phyloP scores from a whole-genome alignment of 2,888 invertebrate species.

The Oxystoma pomonae region DNA sequence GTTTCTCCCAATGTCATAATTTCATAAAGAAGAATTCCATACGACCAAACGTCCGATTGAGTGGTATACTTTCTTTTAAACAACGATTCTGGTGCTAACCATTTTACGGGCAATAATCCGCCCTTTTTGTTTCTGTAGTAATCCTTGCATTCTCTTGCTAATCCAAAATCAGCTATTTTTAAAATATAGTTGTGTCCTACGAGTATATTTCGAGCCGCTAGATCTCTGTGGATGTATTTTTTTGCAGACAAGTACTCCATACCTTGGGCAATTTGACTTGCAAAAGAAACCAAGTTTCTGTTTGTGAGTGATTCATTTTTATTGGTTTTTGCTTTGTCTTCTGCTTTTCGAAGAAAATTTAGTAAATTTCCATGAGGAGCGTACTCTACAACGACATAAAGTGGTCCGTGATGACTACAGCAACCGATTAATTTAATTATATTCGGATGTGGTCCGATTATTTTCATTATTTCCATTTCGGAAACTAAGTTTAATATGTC shows the following conservation, averaged over 20 bases:
- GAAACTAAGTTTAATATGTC: slow-evolving; percentile 96
- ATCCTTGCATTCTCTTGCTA: slow-evolving; percentile 92
- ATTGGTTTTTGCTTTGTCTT: slow-evolving; percentile 61
- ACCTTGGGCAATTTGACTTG: slow-evolving; percentile 94
- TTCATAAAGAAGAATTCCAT: slow-evolving; percentile 95
- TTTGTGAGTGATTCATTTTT: slow-evolving; percentile 76
- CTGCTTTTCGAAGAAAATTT: slow-evolving; percentile 83
- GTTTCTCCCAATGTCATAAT: slow-evolving; percentile 98
- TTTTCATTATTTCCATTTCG: slow-evolving; percentile 99
- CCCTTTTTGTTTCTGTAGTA: slow-evolving; percentile 98
- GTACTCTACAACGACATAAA: slow-evolving; percentile 85
- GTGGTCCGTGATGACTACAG: slow-evolving; percentile 89
- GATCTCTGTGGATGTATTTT: slow-evolving; percentile 94
- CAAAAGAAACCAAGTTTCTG: slow-evolving; percentile 93
- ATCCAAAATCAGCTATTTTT: slow-evolving; percentile 98
- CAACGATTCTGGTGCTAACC: slow-evolving; percentile 99
- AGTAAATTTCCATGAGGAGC: slow-evolving; percentile 91
- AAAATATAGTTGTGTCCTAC: slow-evolving; percentile 91
- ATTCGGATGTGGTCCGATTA: slow-evolving; percentile 95
- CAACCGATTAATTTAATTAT: slow-evolving; percentile 97
- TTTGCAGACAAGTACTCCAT: slow-evolving; percentile 97
- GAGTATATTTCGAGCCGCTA: slow-evolving; percentile 95
- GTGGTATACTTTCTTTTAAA: slow-evolving; percentile 93
- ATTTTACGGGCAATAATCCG: slow-evolving; percentile 94
- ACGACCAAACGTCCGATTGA: slow-evolving; percentile 95